Evolutionary conservation across 2,888 invertebrate genomes (phyloP).

Genomic region (Pyralis farinalis): DNA sequence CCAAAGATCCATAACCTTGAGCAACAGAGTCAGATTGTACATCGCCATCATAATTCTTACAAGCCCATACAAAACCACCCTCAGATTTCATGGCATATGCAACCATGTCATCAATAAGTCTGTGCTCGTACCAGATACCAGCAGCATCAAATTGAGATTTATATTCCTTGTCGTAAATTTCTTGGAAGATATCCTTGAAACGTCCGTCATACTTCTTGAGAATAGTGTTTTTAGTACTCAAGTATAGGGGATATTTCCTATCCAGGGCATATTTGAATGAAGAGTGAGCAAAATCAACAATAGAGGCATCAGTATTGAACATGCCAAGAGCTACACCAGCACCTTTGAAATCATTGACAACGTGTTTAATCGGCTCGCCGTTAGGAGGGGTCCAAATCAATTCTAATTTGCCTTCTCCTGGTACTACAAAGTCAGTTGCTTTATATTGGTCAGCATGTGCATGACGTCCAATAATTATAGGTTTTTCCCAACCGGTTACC

Average conservation of each 20-base stretch:
- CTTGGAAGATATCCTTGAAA: conserved; percentile 98
- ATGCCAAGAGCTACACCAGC: conserved; percentile 96
- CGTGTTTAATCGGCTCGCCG: conserved; percentile 84
- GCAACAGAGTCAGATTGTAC: conserved; percentile 99
- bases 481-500: conserved; percentile 96
- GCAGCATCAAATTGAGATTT: conserved; percentile 90
- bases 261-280: conserved; percentile 95
- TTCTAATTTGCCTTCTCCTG: conserved; percentile 93
- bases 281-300: conserved; percentile 95
- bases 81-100: conserved; percentile 98
- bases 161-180: conserved; percentile 94
- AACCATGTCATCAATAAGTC: conserved; percentile 99
- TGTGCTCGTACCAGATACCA: conserved; percentile 98
- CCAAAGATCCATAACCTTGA: conserved; percentile 97
- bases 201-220: conserved; percentile 97
- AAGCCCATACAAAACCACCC: conserved; percentile 99
- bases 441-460: conserved; percentile 99
- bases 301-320: conserved; percentile 98
- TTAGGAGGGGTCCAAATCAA: conserved; percentile 89
- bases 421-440: conserved; percentile 97
- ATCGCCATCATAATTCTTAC: conserved; percentile 99
- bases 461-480: conserved; percentile 99
- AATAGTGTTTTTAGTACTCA: conserved; percentile 98
- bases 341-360: conserved; percentile 92
- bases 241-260: conserved; percentile 92